Conservation (phyloP, 2,113 vertebrate genomes). For the Neopipo cinnamomea region DNA sequence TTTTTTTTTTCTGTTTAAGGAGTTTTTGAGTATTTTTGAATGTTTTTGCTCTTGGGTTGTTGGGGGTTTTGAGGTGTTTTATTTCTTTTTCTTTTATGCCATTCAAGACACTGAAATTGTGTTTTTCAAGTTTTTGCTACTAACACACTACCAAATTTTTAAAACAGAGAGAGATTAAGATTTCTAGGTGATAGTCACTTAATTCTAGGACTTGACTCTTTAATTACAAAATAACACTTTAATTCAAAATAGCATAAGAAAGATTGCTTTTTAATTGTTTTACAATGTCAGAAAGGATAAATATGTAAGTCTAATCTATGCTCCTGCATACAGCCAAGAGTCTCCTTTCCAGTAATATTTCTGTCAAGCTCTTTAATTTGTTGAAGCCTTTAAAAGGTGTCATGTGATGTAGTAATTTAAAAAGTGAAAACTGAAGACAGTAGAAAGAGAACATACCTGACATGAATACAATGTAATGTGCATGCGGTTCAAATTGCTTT, state of each 20-base stretch:
- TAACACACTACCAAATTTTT: background rate
- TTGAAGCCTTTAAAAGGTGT: slow-evolving; percentile 9
- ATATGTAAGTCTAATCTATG: background rate
- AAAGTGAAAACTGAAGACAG: background rate
- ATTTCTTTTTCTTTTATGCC: background rate
- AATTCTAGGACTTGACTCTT: background rate
- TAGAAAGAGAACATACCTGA: background rate
- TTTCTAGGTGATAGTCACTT: background rate
- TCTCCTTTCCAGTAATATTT: background rate
- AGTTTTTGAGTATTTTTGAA: background rate
- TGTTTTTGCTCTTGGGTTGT: background rate
- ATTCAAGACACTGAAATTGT: background rate
- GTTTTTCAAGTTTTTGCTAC: background rate
- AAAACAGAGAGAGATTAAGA: background rate
- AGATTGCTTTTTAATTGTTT: slow-evolving; percentile 10
- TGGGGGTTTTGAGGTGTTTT: background rate
- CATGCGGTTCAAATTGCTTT: background rate
- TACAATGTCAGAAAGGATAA: slow-evolving; percentile 23
- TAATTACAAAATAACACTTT: slow-evolving; percentile 14
- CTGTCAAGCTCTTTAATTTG: slow-evolving; percentile 24
- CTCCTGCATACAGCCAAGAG: background rate
- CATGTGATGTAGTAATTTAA: background rate
- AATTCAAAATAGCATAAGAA: background rate
- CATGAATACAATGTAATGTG: background rate
- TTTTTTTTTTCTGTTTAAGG: background rate